A percentile compares a stretch with the other conserved stretches of the same genome.
phyloP scores from a whole-genome alignment of 1,140 invertebrate genomes.

The Oryzaephilus surinamensis region DNA sequence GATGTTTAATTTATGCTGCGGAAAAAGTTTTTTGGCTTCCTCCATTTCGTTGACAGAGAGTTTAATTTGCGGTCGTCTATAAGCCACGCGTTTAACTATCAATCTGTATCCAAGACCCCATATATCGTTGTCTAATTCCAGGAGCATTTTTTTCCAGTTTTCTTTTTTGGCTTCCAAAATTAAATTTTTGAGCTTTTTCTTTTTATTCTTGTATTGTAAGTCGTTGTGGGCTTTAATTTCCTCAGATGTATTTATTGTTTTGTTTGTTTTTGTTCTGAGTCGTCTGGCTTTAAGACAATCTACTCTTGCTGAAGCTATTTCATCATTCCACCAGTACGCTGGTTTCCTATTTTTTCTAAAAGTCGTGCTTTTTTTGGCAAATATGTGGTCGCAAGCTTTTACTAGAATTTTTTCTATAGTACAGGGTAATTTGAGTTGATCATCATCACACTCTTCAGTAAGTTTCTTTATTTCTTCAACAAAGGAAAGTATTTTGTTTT shows the following conservation, averaged over 20 bases:
- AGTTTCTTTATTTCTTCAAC: background rate
- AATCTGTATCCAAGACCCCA: background rate
- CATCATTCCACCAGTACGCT: background rate
- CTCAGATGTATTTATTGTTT: background rate
- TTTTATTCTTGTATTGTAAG: background rate
- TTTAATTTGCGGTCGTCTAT: background rate
- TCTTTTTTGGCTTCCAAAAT: background rate
- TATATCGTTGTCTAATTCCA: background rate
- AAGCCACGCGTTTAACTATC: background rate
- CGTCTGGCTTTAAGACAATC: background rate
- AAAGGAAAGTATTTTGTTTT: background rate
- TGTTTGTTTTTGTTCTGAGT: background rate
- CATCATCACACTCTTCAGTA: background rate
- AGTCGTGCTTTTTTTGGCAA: background rate
- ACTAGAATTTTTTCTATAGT: no score
- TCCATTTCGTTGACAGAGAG: background rate
- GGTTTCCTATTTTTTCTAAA: background rate
- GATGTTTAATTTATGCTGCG: background rate
- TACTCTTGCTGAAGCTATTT: background rate
- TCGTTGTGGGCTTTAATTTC: background rate
- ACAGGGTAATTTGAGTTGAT: no score
- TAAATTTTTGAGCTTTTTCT: background rate
- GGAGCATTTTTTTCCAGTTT: background rate
- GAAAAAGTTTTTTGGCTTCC: background rate
- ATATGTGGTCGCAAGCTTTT: background rate